These are phyloP conservation scores for Campylomormyrus numenius DNA, from an alignment of 2,113 vertebrate species.

Conservation along the genomic window DNA sequence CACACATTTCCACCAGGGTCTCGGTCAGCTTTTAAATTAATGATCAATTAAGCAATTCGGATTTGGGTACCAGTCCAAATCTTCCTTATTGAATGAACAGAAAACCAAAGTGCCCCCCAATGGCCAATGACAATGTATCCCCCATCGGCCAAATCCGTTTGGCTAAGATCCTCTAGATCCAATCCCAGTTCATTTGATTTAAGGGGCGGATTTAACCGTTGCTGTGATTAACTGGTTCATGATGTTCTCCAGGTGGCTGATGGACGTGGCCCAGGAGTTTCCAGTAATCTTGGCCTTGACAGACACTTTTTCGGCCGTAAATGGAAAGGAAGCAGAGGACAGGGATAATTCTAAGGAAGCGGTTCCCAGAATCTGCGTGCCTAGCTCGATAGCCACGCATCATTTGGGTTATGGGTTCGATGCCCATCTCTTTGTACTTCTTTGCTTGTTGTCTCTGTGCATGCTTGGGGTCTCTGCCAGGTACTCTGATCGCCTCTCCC, in stretches of 20 bases:
- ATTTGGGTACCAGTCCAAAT: not conserved
- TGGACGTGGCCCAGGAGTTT: not conserved
- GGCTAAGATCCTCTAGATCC: constrained; percentile 4
- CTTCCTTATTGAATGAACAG: not conserved
- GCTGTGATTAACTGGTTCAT: not conserved
- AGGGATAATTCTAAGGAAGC: not conserved
- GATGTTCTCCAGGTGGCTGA: not conserved
- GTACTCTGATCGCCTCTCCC: not conserved
- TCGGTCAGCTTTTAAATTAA: constrained; percentile 14
- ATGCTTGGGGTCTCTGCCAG: not conserved
- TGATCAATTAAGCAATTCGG: constrained; percentile 15
- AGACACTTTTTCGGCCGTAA: not conserved
- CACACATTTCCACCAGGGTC: not conserved
- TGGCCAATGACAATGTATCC: constrained; percentile 7
- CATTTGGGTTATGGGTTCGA: not conserved
- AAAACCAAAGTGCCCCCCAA: not conserved
- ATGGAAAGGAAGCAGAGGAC: not conserved
- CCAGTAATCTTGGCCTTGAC: not conserved
- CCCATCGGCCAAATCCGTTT: not conserved
- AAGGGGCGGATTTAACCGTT: constrained; percentile 1
- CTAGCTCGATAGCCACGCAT: not conserved
- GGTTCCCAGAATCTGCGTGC: not conserved
- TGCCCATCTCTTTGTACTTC: not conserved
- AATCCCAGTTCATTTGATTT: constrained; percentile 12
- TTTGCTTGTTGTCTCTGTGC: not conserved